phyloP scores from a whole-genome alignment of 1,140 invertebrate species.

The Caerostris darwini region DNA sequence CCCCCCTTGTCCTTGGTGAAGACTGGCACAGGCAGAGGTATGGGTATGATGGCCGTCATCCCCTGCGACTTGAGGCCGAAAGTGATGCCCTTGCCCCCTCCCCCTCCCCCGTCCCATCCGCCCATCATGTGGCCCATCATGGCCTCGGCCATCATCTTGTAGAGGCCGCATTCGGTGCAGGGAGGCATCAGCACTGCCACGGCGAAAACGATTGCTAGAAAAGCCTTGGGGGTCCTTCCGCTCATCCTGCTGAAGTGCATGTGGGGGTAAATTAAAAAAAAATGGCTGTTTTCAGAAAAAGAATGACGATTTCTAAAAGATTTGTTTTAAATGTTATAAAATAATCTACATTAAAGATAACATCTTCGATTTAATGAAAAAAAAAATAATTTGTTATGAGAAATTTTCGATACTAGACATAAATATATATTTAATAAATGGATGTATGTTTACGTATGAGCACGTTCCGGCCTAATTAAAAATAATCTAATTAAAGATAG shows the following conservation, averaged over 20 bases:
- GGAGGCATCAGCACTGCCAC: not conserved
- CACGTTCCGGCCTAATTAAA: too few species aligned
- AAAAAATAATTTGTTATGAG: too few species aligned
- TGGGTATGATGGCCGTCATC: constrained; percentile 73
- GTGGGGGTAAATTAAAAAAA: too few species aligned
- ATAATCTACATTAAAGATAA: too few species aligned
- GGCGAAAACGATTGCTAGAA: not conserved
- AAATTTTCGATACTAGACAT: too few species aligned
- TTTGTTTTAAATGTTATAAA: too few species aligned
- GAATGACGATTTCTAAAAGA: too few species aligned
- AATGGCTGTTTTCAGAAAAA: too few species aligned
- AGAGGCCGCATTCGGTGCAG: constrained; percentile 13
- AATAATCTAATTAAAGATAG: too few species aligned
- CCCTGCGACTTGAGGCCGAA: constrained; percentile 72
- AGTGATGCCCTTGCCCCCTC: constrained; percentile 33
- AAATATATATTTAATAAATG: too few species aligned
- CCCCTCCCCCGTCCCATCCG: constrained; percentile 6
- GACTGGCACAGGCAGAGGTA: constrained; percentile 60
- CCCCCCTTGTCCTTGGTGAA: constrained; percentile 69
- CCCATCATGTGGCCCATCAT: constrained; percentile 61
- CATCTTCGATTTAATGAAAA: too few species aligned
- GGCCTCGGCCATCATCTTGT: constrained; percentile 69
- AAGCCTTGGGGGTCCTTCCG: not conserved
- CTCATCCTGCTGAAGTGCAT: not conserved
- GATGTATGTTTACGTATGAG: too few species aligned